A percentile compares a stretch with the other conserved stretches of the same genome.
These are phyloP conservation scores for Dendrolimus houi DNA, from an alignment of 2,888 invertebrate species.

Conservation along the genomic window DNA sequence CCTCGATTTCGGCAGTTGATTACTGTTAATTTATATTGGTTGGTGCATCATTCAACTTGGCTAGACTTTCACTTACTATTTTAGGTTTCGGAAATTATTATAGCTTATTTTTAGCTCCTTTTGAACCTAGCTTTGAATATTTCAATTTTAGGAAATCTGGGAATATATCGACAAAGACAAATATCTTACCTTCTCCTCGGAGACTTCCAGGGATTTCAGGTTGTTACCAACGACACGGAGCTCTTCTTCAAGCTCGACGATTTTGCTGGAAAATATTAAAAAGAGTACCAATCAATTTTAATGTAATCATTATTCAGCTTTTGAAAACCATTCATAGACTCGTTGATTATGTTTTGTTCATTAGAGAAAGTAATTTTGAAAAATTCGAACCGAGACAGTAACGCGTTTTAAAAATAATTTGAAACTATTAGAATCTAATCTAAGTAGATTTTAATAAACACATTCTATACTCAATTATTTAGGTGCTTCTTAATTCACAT, in stretches of 20 bases:
- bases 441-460: no score
- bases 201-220: constrained; percentile 99
- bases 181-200: constrained; percentile 96
- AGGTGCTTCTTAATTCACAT: no score
- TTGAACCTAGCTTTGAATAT: neutral
- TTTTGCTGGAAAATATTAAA: constrained; percentile 86
- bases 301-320: constrained; percentile 13
- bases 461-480: no score
- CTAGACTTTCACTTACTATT: neutral
- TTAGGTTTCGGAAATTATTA: neutral
- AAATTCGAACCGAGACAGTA: no score
- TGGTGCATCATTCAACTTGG: constrained; percentile 54
- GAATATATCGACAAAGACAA: constrained; percentile 1
- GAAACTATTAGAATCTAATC: no score
- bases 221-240: constrained; percentile 99
- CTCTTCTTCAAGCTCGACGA: constrained; percentile 99
- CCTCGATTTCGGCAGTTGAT: no score
- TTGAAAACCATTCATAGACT: no score
- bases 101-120: neutral
- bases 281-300: constrained; percentile 46
- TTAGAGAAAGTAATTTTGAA: no score
- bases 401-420: no score
- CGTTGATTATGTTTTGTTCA: no score
- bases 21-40: constrained; percentile 25
- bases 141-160: neutral